A percentile compares a stretch with the other conserved stretches of the same genome.
Conservation (phyloP, 1,140 invertebrate species). For the Mizuhopecten yessoensis region DNA sequence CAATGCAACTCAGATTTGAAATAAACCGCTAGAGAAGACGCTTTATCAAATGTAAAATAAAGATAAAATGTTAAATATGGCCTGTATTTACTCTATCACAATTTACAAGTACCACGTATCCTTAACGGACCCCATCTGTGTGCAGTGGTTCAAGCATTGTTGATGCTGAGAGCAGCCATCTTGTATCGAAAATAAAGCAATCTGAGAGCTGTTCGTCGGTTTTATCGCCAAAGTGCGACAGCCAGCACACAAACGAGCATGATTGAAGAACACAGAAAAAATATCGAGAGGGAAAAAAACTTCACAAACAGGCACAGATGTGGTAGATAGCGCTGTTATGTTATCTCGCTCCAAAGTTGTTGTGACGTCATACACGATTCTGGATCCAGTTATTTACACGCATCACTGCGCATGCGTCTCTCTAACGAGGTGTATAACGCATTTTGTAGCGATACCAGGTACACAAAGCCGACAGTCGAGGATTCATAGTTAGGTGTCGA, state of each 20-base stretch:
- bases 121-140: not conserved
- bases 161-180: not conserved
- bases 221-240: conserved; percentile 14
- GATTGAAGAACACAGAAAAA: conserved; percentile 29
- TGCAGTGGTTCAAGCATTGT: too few relatives aligned
- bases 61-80: too few relatives aligned
- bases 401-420: not conserved
- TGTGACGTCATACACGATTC: conserved; percentile 15
- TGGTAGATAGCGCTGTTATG: not conserved
- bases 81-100: too few relatives aligned
- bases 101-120: too few relatives aligned
- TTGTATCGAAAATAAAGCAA: not conserved
- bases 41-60: too few relatives aligned
- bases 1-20: too few relatives aligned
- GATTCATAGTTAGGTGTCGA: not conserved
- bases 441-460: not conserved
- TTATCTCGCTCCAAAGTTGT: conserved; percentile 1
- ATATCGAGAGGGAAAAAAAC: not conserved
- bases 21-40: too few relatives aligned
- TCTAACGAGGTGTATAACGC: not conserved
- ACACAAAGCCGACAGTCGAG: not conserved
- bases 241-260: not conserved
- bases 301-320: conserved; percentile 38
- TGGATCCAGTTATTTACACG: conserved; percentile 33
- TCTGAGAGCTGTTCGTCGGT: not conserved